Base-by-base conservation (phyloP, 2,113 vertebrate species). In the Odontophorus gujanensis region DNA sequence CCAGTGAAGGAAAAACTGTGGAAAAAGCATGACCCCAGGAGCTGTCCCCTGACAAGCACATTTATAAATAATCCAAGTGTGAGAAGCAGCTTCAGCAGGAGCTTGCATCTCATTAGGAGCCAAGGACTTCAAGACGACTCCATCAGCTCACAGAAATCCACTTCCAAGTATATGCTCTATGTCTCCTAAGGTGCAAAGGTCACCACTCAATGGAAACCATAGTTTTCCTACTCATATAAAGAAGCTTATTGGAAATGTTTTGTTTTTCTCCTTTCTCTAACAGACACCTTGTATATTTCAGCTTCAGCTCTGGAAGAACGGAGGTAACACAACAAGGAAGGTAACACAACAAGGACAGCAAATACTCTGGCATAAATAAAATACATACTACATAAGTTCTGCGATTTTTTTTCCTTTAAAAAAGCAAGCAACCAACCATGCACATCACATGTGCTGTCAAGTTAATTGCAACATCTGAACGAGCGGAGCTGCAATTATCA, bases 11-110 rank as follows among this genome's bases (percentile, higher is more conserved):
- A 51, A 80, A 36, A 72, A 24, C 4, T 12, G 17, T 47, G 67
- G 62, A 24, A 79, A 45, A 72, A 68, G 13, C 34, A 51, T 1
- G 0, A 9, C 7, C 8, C 10, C 4, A 5, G 20, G 4, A 45
- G 24, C 34, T 32, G 21, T 20, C 65, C 48, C 38, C 0, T 8
- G 12, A n/a, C 50, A 25, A 25, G 36, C 48, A 80, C 36, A 9
- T 9, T 55, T 11, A 28, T 47, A 57, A 88, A 51, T 22, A 86
- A 62, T 7, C 55, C 32, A 32, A 32, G 48, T 36, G 34, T 1
- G 18, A 68, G 32, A 28, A 90, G 68, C 22, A 66, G 36, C 30
- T 66, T 51, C 53, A n/a, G 0, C 0, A 24, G 48, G 43, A 63
- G 38, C 2, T 76, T 55, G 13, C 45, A 40, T 36, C 30, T 57